Evolutionary conservation across 2,113 vertebrate genomes (phyloP).

Genomic region (Mesoclemmys tuberculata): DNA sequence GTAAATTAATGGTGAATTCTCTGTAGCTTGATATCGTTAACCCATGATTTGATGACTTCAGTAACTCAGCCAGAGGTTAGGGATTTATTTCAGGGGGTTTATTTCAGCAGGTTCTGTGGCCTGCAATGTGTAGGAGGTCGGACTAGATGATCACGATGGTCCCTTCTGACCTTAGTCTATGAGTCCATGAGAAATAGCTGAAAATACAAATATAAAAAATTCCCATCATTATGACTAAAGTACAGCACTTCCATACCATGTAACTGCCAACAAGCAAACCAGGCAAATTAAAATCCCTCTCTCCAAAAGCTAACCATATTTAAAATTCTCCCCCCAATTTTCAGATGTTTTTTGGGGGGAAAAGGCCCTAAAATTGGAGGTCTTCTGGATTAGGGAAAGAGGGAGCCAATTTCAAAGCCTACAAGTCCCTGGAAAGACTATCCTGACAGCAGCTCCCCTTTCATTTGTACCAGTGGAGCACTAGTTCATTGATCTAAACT

Average conservation of each 20-base stretch:
- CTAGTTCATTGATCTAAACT: conserved; percentile 30
- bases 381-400: conserved; percentile 55
- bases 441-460: conserved; percentile 44
- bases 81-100: too few species aligned
- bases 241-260: background rate
- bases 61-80: too few species aligned
- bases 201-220: background rate
- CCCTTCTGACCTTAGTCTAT: too few species aligned
- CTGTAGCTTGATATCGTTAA: too few species aligned
- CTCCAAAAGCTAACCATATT: conserved; percentile 38
- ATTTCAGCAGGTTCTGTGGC: too few species aligned
- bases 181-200: background rate
- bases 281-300: background rate
- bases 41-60: too few species aligned
- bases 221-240: background rate
- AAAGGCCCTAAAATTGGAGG: conserved; percentile 65
- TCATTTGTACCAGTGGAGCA: conserved; percentile 50
- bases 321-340: conserved; percentile 17
- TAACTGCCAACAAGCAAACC: background rate
- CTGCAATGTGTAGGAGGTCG: too few species aligned
- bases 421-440: conserved; percentile 56
- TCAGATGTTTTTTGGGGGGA: conserved; percentile 45
- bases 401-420: conserved; percentile 59
- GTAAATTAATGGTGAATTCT: too few species aligned
- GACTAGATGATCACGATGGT: too few species aligned